Evolutionary conservation across 2,797 vertebrate genomes (phyloP).

Genomic region (Euphonia xanthogaster): DNA sequence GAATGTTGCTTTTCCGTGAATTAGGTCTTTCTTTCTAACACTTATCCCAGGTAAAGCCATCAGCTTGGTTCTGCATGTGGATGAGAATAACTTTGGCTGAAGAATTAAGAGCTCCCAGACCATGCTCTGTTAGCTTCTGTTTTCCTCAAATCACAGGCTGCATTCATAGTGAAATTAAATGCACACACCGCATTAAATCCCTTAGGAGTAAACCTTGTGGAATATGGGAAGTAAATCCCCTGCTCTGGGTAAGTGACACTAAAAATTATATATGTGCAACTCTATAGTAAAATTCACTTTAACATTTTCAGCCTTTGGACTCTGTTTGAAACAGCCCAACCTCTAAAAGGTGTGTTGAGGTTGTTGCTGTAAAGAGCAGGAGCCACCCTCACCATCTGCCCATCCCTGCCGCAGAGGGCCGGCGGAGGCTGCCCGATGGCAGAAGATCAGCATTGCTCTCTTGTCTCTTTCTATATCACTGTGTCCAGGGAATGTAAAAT

Average conservation of each 20-base stretch:
- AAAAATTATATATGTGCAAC: neutral
- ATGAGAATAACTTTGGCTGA: neutral
- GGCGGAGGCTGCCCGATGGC: accelerated
- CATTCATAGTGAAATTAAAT: neutral
- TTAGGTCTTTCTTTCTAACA: neutral
- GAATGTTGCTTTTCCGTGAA: neutral
- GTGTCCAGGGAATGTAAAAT: neutral
- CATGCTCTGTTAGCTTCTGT: neutral
- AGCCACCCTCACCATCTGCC: neutral
- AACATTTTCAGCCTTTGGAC: neutral
- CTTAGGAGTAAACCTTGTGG: neutral
- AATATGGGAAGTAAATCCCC: neutral
- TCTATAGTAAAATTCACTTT: neutral
- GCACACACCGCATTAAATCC: neutral
- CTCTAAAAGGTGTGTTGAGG: neutral
- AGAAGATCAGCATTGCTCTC: neutral
- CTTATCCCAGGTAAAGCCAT: neutral
- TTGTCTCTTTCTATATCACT: constrained; percentile 30
- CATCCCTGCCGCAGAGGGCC: neutral
- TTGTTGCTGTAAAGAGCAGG: neutral
- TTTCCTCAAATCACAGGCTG: neutral
- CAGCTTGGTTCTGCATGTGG: neutral
- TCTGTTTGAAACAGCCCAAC: neutral
- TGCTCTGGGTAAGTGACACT: neutral
- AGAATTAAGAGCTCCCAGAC: neutral